Evolutionary conservation across 2,113 vertebrate species (phyloP).

Genomic region (Phrynosoma platyrhinos): DNA sequence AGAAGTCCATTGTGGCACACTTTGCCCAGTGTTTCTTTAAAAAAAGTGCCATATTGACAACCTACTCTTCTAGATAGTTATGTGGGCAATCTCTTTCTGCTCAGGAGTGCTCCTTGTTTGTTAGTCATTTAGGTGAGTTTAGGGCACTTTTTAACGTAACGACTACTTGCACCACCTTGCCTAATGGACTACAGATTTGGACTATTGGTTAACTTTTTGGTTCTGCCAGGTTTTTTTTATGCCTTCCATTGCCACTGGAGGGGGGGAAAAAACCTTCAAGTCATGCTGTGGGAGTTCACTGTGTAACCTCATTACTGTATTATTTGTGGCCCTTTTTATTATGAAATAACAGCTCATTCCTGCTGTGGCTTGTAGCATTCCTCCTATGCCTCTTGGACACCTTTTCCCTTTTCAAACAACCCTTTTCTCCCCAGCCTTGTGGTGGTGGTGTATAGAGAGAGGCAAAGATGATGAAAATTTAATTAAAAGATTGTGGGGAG

Average conservation of each 20-base stretch:
- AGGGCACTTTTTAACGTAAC: slow-evolving; percentile 85
- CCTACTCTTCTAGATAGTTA: slow-evolving; percentile 81
- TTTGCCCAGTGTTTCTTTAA: slow-evolving; percentile 84
- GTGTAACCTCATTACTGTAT: slow-evolving; percentile 87
- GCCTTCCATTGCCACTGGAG: slow-evolving; percentile 84
- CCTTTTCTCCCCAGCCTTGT: slow-evolving; percentile 75
- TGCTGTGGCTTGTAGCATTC: slow-evolving; percentile 86
- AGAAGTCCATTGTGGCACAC: slow-evolving; percentile 79
- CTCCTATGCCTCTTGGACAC: slow-evolving; percentile 80
- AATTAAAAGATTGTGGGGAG: too few relatives aligned
- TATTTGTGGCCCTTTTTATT: slow-evolving; percentile 82
- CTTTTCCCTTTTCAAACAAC: slow-evolving; percentile 58
- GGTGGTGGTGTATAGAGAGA: slow-evolving; percentile 78
- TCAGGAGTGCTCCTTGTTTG: slow-evolving; percentile 77
- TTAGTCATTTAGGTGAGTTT: slow-evolving; percentile 83
- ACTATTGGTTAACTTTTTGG: slow-evolving; percentile 78
- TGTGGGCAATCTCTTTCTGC: slow-evolving; percentile 72
- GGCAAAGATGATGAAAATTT: slow-evolving; percentile 71
- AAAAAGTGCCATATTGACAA: slow-evolving; percentile 84
- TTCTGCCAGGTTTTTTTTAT: slow-evolving; percentile 83
- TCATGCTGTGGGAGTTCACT: slow-evolving; percentile 85
- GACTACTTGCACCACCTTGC: slow-evolving; percentile 87
- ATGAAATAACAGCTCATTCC: slow-evolving; percentile 85
- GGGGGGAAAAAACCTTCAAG: slow-evolving; percentile 79
- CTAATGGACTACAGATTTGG: slow-evolving; percentile 84